Base-by-base conservation (phyloP, 2,888 invertebrate species). In the Dryomyza anilis region DNA sequence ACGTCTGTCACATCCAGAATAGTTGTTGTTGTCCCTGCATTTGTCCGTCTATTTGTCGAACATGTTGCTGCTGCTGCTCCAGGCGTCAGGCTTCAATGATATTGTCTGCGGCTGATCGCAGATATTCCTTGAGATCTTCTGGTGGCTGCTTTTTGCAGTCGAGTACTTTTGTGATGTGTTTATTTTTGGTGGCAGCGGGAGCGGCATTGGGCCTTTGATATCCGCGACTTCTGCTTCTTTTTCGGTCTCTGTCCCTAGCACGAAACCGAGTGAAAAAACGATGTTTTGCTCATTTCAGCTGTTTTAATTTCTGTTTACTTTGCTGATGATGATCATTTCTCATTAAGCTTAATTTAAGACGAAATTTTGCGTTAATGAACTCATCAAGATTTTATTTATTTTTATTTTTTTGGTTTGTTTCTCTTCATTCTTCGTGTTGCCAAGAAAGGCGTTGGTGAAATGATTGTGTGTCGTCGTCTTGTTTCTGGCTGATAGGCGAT, bases 311-410 rank as follows among this genome's bases (percentile, higher is more conserved):
- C 73, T 78, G 77, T 78, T 78, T 78, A 74, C 72, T 74, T 71
- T 78, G 70, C 70, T 74, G 76, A 76, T 76, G 73, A 71, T 74
- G 72, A 77, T 78, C 78, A 72, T 71, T 75, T 74, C 75, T 71
- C 75, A 77, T 78, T 80, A 79, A 78, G 78, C 76, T 79, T 78
- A 78, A 79, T 80, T 80, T 74, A 76, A 77, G 75, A 75, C 76
- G 76, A 78, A 79, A 78, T 80, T 79, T 77, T 76, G 75, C 74
- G 74, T 73, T 79, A 79, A 80, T 80, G 79, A 80, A 80, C 80
- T 76, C 81, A 80, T 80, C 79, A 79, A 71, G 70, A 71, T 59
- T 60, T 48, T 60, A 48, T 36, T 48, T 63, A 56, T 53, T 66
- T 48, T 43, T 30, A n/a, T 29, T 36, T 45, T 1, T 29, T 62